A percentile compares a stretch with the other conserved stretches of the same genome.
Conservation (phyloP, 1,140 invertebrate genomes). For the Megalopta genalis region DNA sequence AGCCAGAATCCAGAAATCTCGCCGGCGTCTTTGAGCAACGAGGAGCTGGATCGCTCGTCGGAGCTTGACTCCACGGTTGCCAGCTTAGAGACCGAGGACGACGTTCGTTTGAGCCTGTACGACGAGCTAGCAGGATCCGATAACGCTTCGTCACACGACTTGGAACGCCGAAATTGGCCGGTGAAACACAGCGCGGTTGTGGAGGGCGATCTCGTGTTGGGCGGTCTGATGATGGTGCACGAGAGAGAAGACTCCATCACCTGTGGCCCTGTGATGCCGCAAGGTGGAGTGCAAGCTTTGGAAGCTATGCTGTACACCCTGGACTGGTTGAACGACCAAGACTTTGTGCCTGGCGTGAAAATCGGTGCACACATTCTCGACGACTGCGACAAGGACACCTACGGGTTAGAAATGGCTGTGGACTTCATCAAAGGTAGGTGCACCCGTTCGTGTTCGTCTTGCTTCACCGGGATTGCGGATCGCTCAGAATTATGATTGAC, state of each 20-base stretch:
- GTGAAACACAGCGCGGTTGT: slow-evolving; percentile 92
- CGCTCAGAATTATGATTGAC: neutral
- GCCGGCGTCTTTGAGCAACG: too few species aligned
- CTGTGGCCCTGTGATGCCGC: slow-evolving; percentile 97
- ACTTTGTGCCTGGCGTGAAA: slow-evolving; percentile 87
- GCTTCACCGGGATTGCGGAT: neutral
- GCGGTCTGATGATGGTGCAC: slow-evolving; percentile 97
- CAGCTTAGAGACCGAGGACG: neutral
- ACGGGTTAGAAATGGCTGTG: slow-evolving; percentile 96
- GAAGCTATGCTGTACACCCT: slow-evolving; percentile 96
- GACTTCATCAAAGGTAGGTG: slow-evolving; percentile 97
- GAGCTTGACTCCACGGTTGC: neutral
- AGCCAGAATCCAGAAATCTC: too few species aligned
- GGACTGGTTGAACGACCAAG: slow-evolving; percentile 88
- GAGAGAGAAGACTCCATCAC: slow-evolving; percentile 91
- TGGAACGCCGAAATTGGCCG: slow-evolving; percentile 84
- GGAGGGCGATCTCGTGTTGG: slow-evolving; percentile 91
- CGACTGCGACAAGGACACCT: slow-evolving; percentile 98
- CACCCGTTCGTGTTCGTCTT: neutral
- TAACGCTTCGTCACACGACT: slow-evolving; percentile 4
- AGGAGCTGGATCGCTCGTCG: neutral
- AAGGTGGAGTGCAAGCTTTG: slow-evolving; percentile 94
- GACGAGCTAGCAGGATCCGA: neutral
- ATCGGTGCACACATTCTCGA: slow-evolving; percentile 94
- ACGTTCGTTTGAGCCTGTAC: neutral